Percentiles rank a stretch among this genome's conserved stretches.
phyloP scores from a whole-genome alignment of 2,888 invertebrate genomes.

The Hanleya hanleyi region DNA sequence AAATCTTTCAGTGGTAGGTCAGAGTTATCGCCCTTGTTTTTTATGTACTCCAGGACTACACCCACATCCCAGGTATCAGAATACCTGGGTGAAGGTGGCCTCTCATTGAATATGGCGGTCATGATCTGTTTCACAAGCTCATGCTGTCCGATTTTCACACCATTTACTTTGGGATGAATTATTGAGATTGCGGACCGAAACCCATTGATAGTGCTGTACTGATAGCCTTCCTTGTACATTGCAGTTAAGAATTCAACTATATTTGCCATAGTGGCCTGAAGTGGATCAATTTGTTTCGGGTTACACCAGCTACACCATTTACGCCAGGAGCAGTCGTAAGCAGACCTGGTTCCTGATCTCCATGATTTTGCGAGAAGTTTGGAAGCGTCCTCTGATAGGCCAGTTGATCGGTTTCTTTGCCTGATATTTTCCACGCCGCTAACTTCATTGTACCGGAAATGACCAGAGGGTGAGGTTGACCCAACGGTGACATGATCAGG shows the following conservation, averaged over 20 bases:
- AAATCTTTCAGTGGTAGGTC: neutral
- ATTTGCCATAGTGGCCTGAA: constrained; percentile 22
- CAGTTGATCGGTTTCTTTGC: constrained; percentile 2
- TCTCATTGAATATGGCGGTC: constrained; percentile 20
- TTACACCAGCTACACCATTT: constrained; percentile 25
- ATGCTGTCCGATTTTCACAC: constrained; percentile 12
- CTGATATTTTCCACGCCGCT: constrained; percentile 24
- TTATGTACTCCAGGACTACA: constrained; percentile 13
- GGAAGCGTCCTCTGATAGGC: constrained; percentile 19
- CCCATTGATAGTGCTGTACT: constrained; percentile 11
- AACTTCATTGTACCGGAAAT: neutral
- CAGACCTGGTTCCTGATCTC: constrained; percentile 8
- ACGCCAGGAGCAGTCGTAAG: constrained; percentile 25
- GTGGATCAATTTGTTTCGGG: constrained; percentile 16
- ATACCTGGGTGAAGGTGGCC: constrained; percentile 18
- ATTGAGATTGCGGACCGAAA: constrained; percentile 18
- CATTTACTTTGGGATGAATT: constrained; percentile 13
- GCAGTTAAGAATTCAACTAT: constrained; percentile 10
- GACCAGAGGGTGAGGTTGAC: constrained; percentile 12
- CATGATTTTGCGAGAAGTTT: constrained; percentile 7
- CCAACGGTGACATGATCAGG: neutral
- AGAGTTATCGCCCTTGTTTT: neutral
- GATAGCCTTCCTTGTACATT: constrained; percentile 1
- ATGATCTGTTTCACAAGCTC: constrained; percentile 10
- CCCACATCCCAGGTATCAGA: constrained; percentile 18